Percentiles rank a stretch among this genome's conserved stretches.
Evolutionary conservation across 2,888 invertebrate genomes (phyloP).

Genomic region (Troilus luridus): DNA sequence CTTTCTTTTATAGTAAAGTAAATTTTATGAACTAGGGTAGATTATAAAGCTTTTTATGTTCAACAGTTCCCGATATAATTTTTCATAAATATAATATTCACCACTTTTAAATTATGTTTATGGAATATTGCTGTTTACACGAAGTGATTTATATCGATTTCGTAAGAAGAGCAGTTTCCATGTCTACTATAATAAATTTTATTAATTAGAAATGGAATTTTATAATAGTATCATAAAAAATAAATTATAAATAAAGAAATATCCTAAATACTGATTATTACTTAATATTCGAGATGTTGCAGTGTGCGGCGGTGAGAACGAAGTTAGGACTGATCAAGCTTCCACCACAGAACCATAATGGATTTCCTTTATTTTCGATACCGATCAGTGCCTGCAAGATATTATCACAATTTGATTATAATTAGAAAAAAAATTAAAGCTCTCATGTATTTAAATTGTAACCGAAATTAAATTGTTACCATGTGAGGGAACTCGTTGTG

Average conservation of each 20-base stretch:
- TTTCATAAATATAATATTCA: too few species aligned
- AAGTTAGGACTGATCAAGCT: slow-evolving; percentile 59
- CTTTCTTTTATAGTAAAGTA: too few species aligned
- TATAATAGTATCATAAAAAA: not conserved
- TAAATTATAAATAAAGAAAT: not conserved
- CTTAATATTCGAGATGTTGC: slow-evolving; percentile 48
- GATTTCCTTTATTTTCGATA: not conserved
- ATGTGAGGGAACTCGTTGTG: not conserved
- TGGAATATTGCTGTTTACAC: too few species aligned
- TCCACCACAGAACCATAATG: slow-evolving; percentile 60
- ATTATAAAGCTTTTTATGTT: too few species aligned
- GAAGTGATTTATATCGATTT: too few species aligned
- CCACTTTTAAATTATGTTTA: too few species aligned
- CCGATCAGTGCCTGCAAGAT: not conserved
- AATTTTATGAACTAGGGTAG: too few species aligned
- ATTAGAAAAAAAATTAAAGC: not conserved
- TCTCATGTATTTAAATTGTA: not conserved
- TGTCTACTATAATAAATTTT: not conserved
- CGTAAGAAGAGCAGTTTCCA: too few species aligned
- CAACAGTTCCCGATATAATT: too few species aligned
- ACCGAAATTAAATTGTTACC: not conserved
- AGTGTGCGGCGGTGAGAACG: slow-evolving; percentile 62
- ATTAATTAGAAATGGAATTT: not conserved
- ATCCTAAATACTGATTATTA: not conserved
- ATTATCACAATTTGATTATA: not conserved